Base-by-base conservation (phyloP, 1,140 invertebrate genomes). In the Drosophila nannoptera region DNA sequence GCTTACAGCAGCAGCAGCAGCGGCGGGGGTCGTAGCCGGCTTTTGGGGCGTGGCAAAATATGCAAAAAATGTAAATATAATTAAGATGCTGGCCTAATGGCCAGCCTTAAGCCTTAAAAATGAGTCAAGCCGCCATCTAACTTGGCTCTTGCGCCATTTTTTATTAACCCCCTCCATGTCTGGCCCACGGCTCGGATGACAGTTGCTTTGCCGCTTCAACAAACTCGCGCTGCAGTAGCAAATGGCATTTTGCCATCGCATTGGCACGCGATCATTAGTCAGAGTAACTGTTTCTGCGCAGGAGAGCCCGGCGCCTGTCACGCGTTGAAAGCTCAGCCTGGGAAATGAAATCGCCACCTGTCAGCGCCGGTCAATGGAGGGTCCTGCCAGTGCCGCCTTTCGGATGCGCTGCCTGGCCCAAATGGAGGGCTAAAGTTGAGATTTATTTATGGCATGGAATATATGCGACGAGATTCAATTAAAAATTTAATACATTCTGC, bases 181-280 rank as follows among this genome's bases (percentile, higher is more conserved):
- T 74, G 43, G 62, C 48, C 50, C 32, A 43, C 45, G 45, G 38
- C 40, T 36, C 48, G 36, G 35, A 22, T 38, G 31, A 29, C 29
- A 43, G 61, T 67, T 50, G 50, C 59, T 58, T 78, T 68, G 64
- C 68, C 77, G 75, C 78, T 66, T 83, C 60, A 75, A 63, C 52
- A 29, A 52, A 63, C 50, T 65, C n/a, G 12, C 12, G 55, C 60
- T 45, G 68, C 74, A 72, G 69, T 61, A 14, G 31, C 58, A 70
- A 73, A 38, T 84, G 73, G 73, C 58, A 67, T 61, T 71, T 80
- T 71, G 77, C 63, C 77, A 72, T 64, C 67, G 43, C 71, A 77
- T 71, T 75, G 82, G 71, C 81, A 86, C 81, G 81, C 81, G 82
- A 86, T 86, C 81, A 86, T 86, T 86, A 87, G 81, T 86, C 77